Conservation (phyloP, 30 jellyfish, hydroid and myxozoan species). For the Turritopsis rubra region DNA sequence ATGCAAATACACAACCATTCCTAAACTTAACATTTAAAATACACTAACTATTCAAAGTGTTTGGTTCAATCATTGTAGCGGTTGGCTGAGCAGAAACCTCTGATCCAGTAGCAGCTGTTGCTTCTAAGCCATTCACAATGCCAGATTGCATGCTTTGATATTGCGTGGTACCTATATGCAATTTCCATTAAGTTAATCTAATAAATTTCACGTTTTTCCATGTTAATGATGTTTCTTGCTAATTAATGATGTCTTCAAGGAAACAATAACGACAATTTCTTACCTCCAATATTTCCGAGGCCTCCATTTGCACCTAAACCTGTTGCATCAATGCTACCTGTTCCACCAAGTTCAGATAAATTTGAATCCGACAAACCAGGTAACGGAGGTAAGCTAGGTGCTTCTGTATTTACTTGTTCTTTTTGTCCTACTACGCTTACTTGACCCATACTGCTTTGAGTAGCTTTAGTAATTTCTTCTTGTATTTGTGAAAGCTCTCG, state of each 20-base stretch:
- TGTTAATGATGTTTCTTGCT: background rate
- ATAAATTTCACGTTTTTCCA: too few species aligned
- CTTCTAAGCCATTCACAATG: background rate
- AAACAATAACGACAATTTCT: background rate
- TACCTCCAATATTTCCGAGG: conserved; percentile 18
- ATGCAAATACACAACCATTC: background rate
- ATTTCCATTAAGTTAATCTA: background rate
- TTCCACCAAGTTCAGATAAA: conserved; percentile 16
- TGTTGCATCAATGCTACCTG: background rate
- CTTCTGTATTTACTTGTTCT: conserved; percentile 39
- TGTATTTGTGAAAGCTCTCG: conserved; percentile 91
- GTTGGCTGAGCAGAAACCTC: background rate
- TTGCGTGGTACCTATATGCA: background rate
- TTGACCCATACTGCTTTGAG: conserved; percentile 95
- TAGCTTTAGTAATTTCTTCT: conserved; percentile 91
- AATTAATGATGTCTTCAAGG: background rate
- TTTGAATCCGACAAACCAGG: conserved; percentile 21
- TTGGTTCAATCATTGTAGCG: background rate
- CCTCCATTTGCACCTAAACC: conserved; percentile 28
- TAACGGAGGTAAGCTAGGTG: conserved; percentile 19
- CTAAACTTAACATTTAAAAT: background rate
- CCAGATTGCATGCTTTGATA: background rate
- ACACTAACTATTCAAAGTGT: background rate
- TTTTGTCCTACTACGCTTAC: conserved; percentile 96
- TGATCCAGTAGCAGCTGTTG: background rate